These are phyloP conservation scores for Grus americana DNA, from an alignment of 2,113 vertebrate genomes.

Conservation along the genomic window DNA sequence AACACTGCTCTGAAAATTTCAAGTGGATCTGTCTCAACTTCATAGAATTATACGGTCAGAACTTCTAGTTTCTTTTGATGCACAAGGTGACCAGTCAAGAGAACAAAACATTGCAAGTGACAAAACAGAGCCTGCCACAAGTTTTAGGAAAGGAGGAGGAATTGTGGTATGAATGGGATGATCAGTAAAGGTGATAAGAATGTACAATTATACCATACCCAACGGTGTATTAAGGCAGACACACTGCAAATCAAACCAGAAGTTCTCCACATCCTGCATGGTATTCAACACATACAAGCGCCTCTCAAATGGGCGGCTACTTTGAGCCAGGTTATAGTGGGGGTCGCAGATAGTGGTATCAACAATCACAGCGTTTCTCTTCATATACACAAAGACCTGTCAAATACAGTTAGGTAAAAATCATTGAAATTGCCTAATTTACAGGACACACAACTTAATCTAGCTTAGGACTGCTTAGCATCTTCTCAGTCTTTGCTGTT, in stretches of 20 bases:
- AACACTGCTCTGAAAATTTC: not conserved
- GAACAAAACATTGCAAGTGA: not conserved
- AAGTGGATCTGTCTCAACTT: not conserved
- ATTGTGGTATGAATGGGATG: not conserved
- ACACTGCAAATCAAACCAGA: conserved; percentile 95
- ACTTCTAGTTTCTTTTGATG: not conserved
- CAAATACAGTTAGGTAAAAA: not conserved
- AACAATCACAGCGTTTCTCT: conserved; percentile 82
- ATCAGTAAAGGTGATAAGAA: not conserved
- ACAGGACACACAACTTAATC: not conserved
- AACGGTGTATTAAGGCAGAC: conserved; percentile 95
- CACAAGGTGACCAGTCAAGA: not conserved
- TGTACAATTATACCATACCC: conserved; percentile 66
- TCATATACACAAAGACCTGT: conserved; percentile 89
- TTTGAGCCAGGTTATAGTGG: conserved; percentile 90
- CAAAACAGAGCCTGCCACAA: not conserved
- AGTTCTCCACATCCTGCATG: conserved; percentile 87
- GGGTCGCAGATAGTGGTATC: conserved; percentile 92
- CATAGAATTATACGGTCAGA: not conserved
- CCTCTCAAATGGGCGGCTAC: conserved; percentile 84
- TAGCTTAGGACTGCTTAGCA: not conserved
- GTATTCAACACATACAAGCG: conserved; percentile 81
- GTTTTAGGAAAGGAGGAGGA: not conserved
- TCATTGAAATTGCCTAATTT: not conserved
- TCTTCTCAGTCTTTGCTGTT: not conserved